Percentiles rank a stretch among this genome's conserved stretches.
phyloP scores from a whole-genome alignment of 2,113 vertebrate species.

The Colaptes auratus region DNA sequence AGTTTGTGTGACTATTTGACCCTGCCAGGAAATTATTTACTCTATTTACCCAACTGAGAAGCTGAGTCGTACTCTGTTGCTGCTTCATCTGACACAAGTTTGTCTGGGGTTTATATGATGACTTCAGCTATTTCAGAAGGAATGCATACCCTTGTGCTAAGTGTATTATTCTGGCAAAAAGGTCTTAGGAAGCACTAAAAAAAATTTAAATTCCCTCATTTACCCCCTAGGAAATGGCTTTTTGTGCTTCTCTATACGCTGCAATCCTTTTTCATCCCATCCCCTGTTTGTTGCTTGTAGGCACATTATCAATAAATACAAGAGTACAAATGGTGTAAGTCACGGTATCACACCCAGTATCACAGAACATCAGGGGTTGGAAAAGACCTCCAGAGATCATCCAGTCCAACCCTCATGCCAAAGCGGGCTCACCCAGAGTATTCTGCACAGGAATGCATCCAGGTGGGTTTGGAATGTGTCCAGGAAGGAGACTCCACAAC shows the following conservation, averaged over 20 bases:
- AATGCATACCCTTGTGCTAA: not conserved
- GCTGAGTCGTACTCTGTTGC: not conserved
- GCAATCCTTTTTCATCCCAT: not conserved
- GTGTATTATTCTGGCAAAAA: not conserved
- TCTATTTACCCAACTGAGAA: not conserved
- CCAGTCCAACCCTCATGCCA: no score
- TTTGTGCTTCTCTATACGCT: not conserved
- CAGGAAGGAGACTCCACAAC: no score
- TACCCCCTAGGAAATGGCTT: not conserved
- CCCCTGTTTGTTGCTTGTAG: not conserved
- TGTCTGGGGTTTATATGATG: not conserved
- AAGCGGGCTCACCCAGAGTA: no score
- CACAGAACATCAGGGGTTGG: no score
- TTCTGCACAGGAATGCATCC: no score
- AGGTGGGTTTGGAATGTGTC: no score
- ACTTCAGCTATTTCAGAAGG: not conserved
- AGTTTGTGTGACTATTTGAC: not conserved
- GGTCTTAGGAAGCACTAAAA: not conserved
- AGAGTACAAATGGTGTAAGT: not conserved
- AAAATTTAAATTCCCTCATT: not conserved
- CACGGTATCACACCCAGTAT: no score
- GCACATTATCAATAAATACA: not conserved
- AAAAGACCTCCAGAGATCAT: no score
- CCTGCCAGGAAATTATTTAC: not conserved
- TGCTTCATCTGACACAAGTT: not conserved